These are phyloP conservation scores for Notolabrus celidotus DNA, from an alignment of 2,797 vertebrate species.

Conservation along the genomic window DNA sequence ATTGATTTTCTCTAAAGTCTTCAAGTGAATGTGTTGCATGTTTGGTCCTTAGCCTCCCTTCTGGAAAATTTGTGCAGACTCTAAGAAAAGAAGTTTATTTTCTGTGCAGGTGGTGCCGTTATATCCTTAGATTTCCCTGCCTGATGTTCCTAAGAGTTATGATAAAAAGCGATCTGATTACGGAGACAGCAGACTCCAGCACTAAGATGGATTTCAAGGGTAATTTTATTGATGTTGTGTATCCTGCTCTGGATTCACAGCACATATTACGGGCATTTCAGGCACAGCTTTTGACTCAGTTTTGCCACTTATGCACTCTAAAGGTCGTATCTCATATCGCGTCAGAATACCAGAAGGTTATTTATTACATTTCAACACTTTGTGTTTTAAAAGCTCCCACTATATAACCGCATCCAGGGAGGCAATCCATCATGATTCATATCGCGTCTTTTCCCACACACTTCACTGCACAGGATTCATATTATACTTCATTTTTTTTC, in stretches of 20 bases:
- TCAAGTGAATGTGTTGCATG: too few relatives aligned
- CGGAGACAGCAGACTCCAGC: constrained; percentile 21
- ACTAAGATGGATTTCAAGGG: constrained; percentile 57
- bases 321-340: constrained; percentile 71
- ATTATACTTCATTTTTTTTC: constrained; percentile 38
- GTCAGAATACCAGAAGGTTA: constrained; percentile 31
- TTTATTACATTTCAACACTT: constrained; percentile 64
- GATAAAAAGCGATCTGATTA: constrained; percentile 58
- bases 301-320: constrained; percentile 57
- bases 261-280: constrained; percentile 22
- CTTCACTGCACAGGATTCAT: constrained; percentile 43
- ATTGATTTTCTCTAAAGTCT: too few relatives aligned
- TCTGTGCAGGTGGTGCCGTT: constrained; percentile 12
- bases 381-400: constrained; percentile 45
- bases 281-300: constrained; percentile 38
- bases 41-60: too few relatives aligned
- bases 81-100: not conserved
- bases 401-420: not conserved
- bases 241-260: constrained; percentile 42
- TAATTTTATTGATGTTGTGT: constrained; percentile 53
- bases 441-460: constrained; percentile 8
- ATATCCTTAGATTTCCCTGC: constrained; percentile 7
- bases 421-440: constrained; percentile 30
- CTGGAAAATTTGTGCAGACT: not conserved
- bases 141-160: constrained; percentile 43